Evolutionary conservation across 1,140 invertebrate genomes (phyloP), one percentile per base, ranked within the genome.

Genomic region (Drosophila nasuta): DNA sequence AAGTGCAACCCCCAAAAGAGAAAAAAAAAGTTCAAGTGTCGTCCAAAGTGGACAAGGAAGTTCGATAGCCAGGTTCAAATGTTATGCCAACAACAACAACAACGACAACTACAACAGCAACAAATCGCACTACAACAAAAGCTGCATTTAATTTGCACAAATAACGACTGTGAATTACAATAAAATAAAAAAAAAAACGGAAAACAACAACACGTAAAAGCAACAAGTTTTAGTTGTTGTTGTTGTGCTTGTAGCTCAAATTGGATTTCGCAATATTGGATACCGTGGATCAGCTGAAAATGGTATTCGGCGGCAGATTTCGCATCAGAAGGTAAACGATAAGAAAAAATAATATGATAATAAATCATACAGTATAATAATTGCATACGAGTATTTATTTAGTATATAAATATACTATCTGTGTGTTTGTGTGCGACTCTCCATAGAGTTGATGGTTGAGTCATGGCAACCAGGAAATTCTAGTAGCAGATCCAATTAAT

Each of bases 291-390:
- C 88, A 81, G 64, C 69, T 88, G 78, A 91, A 91, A 86, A 91
- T 91, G 89, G 89, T 91, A 49, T 91, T 91, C 77, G 89, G 89
- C 79, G 89, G 89, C 79, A 91, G 91, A 77, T 91, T 91, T 87
- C 89, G 89, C 57, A 89, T 91, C 59, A 89, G 89, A 91, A 91
- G 89, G 89, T 91, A 91, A 82, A 78, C 38, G 59, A 43, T 65
- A 43, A 25, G 11, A 60, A 30, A 74, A 25, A 46, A 48, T 48
- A 64, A 41, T 43, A 46, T 43, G 25, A 10, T 33, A 30, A 69
- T 67, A 59, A 67, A 68, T 54, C 51, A 54, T 54, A 15, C 7
- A 15, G 28, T 54, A 15, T 54, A 54, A 54, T 33, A 54, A 54
- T 33, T 54, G 51, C 51, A 54, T 54, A 15, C 41, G n/a, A 43